Conservation (phyloP, 2,888 invertebrate genomes). For the Xestobium rufovillosum region DNA sequence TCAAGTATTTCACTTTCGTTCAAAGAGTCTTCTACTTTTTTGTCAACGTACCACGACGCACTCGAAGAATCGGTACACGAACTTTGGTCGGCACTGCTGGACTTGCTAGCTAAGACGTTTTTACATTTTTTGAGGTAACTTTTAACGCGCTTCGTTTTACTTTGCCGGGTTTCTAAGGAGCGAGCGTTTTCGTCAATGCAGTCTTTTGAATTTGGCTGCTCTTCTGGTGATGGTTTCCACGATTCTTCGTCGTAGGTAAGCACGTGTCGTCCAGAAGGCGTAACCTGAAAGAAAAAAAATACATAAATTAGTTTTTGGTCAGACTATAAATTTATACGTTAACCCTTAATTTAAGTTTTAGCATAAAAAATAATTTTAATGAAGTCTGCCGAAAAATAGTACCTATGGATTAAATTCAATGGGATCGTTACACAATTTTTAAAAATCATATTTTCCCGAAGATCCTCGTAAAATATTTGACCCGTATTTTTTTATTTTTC, state of each 20-base stretch:
- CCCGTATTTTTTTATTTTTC: no score
- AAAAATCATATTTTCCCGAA: no score
- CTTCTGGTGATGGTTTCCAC: conserved; percentile 38
- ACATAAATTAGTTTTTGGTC: no score
- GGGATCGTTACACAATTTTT: no score
- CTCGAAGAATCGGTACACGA: conserved; percentile 15
- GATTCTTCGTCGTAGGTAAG: conserved; percentile 40
- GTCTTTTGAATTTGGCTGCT: conserved; percentile 22
- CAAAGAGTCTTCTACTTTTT: conserved; percentile 26
- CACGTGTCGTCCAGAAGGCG: conserved; percentile 38
- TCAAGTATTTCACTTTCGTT: conserved; percentile 35
- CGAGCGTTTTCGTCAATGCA: conserved; percentile 29
- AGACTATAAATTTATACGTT: no score
- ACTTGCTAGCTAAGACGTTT: conserved; percentile 39
- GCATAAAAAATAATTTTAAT: no score
- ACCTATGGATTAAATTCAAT: no score
- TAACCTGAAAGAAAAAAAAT: conserved; percentile 37
- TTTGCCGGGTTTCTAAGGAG: conserved; percentile 44
- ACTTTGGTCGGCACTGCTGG: conserved; percentile 24
- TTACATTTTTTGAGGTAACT: conserved; percentile 49
- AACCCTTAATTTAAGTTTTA: no score
- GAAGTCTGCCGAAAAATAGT: no score
- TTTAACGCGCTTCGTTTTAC: conserved; percentile 48
- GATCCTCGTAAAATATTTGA: no score
- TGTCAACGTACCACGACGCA: conserved; percentile 35